phyloP scores from a whole-genome alignment of 2,797 vertebrate species.

The Tadarida brasiliensis region DNA sequence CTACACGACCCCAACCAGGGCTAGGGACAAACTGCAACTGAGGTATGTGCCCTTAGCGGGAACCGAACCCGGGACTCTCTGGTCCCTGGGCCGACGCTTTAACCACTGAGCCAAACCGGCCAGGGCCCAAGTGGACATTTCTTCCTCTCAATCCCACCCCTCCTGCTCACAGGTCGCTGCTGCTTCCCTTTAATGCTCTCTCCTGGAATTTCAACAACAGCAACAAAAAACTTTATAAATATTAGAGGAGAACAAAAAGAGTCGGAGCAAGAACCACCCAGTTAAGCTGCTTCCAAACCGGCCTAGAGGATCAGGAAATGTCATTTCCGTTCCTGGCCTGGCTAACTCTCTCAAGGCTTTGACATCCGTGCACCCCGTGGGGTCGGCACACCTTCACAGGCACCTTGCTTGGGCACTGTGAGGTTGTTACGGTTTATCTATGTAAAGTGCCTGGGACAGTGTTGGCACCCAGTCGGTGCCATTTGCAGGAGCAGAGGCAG shows the following conservation, averaged over 20 bases:
- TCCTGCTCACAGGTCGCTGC: neutral
- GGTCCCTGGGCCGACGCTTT: no score
- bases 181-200: neutral
- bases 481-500: neutral
- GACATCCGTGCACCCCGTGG: accelerated
- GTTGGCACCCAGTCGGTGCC: neutral
- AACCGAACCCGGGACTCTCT: no score
- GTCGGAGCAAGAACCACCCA: neutral
- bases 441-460: neutral
- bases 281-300: neutral
- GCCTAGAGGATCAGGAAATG: neutral
- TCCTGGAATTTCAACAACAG: neutral
- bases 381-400: neutral
- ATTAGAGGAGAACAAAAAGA: neutral
- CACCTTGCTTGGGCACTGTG: neutral
- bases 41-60: no score
- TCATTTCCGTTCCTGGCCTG: neutral
- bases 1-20: no score
- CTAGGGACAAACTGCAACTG: no score
- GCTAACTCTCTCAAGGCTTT: neutral
- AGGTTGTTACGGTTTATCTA: neutral
- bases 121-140: neutral
- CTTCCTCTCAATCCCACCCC: neutral
- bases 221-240: neutral
- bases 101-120: no score